A percentile compares a stretch with the other conserved stretches of the same genome.
These are phyloP conservation scores for Argyrosomus regius DNA, from an alignment of 2,797 vertebrate genomes.

Conservation along the genomic window DNA sequence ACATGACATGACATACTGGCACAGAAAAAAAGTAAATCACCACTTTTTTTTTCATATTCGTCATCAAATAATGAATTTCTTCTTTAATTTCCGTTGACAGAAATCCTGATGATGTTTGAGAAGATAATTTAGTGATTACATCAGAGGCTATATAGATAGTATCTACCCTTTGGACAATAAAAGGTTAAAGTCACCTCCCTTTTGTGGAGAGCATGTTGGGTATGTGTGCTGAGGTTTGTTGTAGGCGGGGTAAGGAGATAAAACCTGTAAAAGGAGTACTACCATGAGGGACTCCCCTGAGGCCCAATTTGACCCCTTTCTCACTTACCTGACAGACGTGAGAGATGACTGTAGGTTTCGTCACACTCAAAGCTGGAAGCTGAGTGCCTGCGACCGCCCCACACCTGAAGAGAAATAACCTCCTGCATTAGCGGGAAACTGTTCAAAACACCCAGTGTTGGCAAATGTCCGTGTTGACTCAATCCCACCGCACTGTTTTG, in stretches of 20 bases:
- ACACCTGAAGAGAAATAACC: conserved; percentile 66
- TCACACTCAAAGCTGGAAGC: conserved; percentile 73
- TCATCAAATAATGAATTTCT: not conserved
- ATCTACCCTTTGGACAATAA: not conserved
- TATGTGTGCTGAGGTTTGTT: conserved; percentile 23
- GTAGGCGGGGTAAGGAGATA: not conserved
- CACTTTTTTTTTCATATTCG: conserved; percentile 4
- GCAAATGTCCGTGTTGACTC: conserved; percentile 74
- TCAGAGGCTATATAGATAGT: not conserved
- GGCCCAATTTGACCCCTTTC: conserved; percentile 33
- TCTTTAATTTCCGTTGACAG: not conserved
- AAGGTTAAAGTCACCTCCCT: not conserved
- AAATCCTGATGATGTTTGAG: not conserved
- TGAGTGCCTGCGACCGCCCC: not conserved
- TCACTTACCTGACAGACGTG: conserved; percentile 42
- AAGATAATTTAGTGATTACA: not conserved
- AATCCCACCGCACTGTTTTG: conserved; percentile 35
- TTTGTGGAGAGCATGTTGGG: not conserved
- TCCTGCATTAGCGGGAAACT: conserved; percentile 50
- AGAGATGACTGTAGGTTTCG: conserved; percentile 76
- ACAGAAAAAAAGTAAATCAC: not conserved
- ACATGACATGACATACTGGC: not conserved
- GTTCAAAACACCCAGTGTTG: conserved; percentile 62
- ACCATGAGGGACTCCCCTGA: conserved; percentile 54
- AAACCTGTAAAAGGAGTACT: conserved; percentile 2